Conservation (phyloP, 1,140 invertebrate species). For the Drosophila orosa region DNA sequence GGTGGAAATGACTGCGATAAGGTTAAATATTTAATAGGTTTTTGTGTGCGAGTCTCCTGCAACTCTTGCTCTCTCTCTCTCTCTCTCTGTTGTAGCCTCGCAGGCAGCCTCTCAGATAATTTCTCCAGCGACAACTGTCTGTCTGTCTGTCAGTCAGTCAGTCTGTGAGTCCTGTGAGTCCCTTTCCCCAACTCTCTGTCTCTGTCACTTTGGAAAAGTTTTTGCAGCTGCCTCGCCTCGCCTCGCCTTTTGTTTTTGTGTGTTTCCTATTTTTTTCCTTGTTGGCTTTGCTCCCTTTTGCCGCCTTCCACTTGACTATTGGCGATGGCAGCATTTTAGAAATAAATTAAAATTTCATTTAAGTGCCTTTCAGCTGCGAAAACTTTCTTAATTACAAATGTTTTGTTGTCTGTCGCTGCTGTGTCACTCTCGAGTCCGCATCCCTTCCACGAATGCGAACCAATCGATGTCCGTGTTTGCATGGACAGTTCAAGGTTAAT, state of each 20-base stretch:
- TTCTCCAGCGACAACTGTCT: constrained; percentile 52
- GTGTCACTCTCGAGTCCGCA: constrained; percentile 5
- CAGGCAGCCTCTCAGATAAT: constrained; percentile 29
- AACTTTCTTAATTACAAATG: constrained; percentile 82
- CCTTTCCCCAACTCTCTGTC: constrained; percentile 26
- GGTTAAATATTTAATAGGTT: constrained; percentile 78
- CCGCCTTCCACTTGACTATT: constrained; percentile 47
- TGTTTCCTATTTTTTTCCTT: constrained; percentile 29
- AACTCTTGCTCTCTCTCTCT: constrained; percentile 21
- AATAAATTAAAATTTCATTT: constrained; percentile 83
- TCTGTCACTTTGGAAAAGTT: constrained; percentile 68
- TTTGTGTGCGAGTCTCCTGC: constrained; percentile 26
- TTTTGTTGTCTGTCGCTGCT: constrained; percentile 47
- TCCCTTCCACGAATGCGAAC: neutral
- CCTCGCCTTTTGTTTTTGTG: constrained; percentile 41
- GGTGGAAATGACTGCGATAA: constrained; percentile 67
- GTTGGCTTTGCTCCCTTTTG: constrained; percentile 28
- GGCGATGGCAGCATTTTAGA: constrained; percentile 73
- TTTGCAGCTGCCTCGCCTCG: constrained; percentile 35
- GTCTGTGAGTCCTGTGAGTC: constrained; percentile 3
- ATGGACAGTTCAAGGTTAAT: constrained; percentile 32
- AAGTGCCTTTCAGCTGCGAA: constrained; percentile 69
- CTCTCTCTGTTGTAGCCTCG: constrained; percentile 8
- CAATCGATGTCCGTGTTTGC: constrained; percentile 38
- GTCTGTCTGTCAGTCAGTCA: constrained; percentile 27